These are phyloP conservation scores for Podarcis lilfordi DNA, from an alignment of 2,797 vertebrate species.

Conservation along the genomic window DNA sequence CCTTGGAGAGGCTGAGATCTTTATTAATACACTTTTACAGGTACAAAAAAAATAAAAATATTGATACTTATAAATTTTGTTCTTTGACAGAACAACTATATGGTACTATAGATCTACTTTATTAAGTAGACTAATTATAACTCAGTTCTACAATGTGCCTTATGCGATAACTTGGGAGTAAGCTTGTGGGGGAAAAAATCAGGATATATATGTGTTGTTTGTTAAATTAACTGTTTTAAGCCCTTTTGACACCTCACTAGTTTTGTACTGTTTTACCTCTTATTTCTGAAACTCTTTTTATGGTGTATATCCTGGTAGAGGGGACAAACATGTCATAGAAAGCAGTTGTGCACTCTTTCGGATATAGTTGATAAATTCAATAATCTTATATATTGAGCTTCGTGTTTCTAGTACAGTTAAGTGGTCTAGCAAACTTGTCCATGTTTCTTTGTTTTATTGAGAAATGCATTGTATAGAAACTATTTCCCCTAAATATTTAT, in stretches of 20 bases:
- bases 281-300: constrained; percentile 99
- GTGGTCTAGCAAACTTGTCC: constrained; percentile 99
- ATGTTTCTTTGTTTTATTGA: constrained; percentile 99
- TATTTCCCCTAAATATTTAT: constrained; percentile 99
- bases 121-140: constrained; percentile 94
- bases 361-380: constrained; percentile 97
- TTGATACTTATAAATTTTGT: constrained; percentile 92
- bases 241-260: constrained; percentile 99
- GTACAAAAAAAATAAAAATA: constrained; percentile 85
- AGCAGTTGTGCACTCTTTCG: constrained; percentile 98
- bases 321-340: constrained; percentile 96
- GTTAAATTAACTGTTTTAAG: constrained; percentile 95
- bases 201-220: constrained; percentile 99
- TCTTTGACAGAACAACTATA: constrained; percentile 93
- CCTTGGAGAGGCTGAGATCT: constrained; percentile 90
- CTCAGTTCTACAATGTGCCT: constrained; percentile 99
- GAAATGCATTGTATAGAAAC: constrained; percentile 99
- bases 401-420: constrained; percentile 99
- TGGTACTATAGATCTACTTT: constrained; percentile 95
- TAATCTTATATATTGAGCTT: constrained; percentile 99
- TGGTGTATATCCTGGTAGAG: constrained; percentile 95
- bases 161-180: constrained; percentile 98
- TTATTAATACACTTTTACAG: constrained; percentile 87
- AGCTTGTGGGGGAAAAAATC: constrained; percentile 94
- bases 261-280: constrained; percentile 99